Evolutionary conservation across 2,888 invertebrate genomes (phyloP), one percentile per base, ranked within the genome.

Genomic region (Dryocosmus kuriphilus): DNA sequence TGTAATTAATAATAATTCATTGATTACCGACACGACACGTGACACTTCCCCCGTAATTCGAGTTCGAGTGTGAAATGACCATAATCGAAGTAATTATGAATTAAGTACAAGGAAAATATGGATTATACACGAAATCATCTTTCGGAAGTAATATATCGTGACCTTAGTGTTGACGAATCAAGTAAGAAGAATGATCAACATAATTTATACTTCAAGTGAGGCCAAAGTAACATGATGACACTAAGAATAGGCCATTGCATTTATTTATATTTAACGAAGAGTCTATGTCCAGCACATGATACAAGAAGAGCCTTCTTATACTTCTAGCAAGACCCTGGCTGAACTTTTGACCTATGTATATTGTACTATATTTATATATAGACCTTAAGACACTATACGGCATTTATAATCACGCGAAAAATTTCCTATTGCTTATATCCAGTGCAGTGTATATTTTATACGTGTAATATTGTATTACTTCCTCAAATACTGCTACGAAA

Each of bases 211-310:
- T 19, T 51, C 46, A 67, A 30, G 46, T 27, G 30, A 51, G 30
- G 46, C 16, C 51, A 71, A 71, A 71, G 51, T 71, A 46, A 32
- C n/a, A 30, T n/a, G n/a, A 71, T 46, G 11, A 9, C 51, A n/a
- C 51, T 30, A 51, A 32, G 51, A 71, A 71, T 30, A 27, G 8
- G 27, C 19, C 9, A 41, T 67, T 46, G 8, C 19, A 27, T 27
- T 51, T 71, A 51, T 71, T 71, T 71, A 51, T 71, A 27, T 71
- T 51, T 51, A 71, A 71, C 11, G 30, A 71, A 14, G 19, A 51
- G n/a, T 46, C 30, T 71, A 65, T 65, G 30, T 41, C 27, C 30
- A 51, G 51, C 11, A 51, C 41, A 32, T 46, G n/a, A 30, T 19
- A 27, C n/a, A 71, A n/a, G n/a, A 71, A 71, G 51, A 71, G 51